These are phyloP conservation scores for Mizuhopecten yessoensis DNA, from an alignment of 1,140 invertebrate species.

Conservation along the genomic window DNA sequence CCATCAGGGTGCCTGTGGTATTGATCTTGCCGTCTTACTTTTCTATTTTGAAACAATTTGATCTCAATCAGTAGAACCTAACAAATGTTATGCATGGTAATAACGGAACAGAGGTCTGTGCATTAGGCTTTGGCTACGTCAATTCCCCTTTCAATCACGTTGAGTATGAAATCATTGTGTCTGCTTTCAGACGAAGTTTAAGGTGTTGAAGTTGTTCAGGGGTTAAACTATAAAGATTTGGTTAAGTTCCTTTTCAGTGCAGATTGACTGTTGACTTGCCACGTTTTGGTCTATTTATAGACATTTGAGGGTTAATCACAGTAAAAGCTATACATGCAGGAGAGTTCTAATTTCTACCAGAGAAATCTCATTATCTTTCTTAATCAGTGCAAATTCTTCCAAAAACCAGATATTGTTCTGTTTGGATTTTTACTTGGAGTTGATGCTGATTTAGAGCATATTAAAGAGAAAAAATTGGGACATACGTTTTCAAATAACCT, in stretches of 20 bases:
- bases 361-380: not conserved
- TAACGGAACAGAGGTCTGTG: not conserved
- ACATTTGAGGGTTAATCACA: not conserved
- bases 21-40: not conserved
- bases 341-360: not conserved
- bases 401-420: not conserved
- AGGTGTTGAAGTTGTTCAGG: not conserved
- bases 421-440: not conserved
- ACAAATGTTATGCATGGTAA: conserved; percentile 9
- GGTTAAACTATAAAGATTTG: not conserved
- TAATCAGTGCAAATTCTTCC: not conserved
- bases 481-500: not conserved
- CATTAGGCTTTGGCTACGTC: not conserved
- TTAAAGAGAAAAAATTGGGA: not conserved
- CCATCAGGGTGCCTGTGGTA: not conserved
- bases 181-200: not conserved
- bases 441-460: not conserved
- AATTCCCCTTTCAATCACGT: not conserved
- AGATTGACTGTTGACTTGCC: not conserved
- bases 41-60: conserved; percentile 25
- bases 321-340: not conserved
- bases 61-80: not conserved
- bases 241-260: not conserved
- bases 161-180: not conserved
- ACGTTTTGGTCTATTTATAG: not conserved